Evolutionary conservation across 2,797 vertebrate genomes (phyloP).

Genomic region (Peromyscus eremicus): DNA sequence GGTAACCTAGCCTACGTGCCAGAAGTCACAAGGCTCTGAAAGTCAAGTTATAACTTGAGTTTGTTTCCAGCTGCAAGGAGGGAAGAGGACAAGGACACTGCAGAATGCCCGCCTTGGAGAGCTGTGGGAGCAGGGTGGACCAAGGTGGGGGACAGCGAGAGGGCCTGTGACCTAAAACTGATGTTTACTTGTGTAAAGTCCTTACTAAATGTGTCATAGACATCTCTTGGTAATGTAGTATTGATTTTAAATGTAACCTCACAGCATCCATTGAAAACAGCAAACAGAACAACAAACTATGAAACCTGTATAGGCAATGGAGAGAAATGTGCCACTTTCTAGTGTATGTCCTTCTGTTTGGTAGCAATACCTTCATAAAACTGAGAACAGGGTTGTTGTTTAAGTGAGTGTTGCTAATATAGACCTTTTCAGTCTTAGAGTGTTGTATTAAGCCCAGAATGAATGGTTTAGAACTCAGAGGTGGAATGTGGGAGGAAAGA

Average conservation of each 20-base stretch:
- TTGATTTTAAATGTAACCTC: background rate
- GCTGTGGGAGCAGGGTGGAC: background rate
- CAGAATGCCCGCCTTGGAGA: background rate
- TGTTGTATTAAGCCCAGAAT: slow-evolving; percentile 13
- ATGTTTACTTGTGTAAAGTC: slow-evolving; percentile 25
- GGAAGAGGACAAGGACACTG: background rate
- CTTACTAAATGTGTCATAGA: slow-evolving; percentile 12
- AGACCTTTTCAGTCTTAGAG: slow-evolving; percentile 38
- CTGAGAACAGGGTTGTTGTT: background rate
- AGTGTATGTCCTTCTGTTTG: slow-evolving; percentile 18
- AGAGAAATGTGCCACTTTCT: slow-evolving; percentile 46
- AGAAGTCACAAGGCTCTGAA: background rate
- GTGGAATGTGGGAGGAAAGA: slow-evolving; percentile 67
- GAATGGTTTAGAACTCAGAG: slow-evolving; percentile 67
- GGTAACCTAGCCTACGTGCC: background rate
- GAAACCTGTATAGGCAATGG: slow-evolving; percentile 33
- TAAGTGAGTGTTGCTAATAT: background rate
- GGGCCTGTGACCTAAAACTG: background rate
- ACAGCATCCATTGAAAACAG: slow-evolving; percentile 48
- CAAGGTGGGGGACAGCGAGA: background rate
- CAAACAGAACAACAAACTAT: slow-evolving; percentile 54
- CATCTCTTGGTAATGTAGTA: slow-evolving; percentile 45
- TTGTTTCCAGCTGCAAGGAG: background rate
- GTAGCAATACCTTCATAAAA: slow-evolving; percentile 50
- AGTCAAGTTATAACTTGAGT: background rate